These are phyloP conservation scores for Rhaphigaster nebulosa DNA, from an alignment of 2,888 invertebrate species.

Conservation along the genomic window DNA sequence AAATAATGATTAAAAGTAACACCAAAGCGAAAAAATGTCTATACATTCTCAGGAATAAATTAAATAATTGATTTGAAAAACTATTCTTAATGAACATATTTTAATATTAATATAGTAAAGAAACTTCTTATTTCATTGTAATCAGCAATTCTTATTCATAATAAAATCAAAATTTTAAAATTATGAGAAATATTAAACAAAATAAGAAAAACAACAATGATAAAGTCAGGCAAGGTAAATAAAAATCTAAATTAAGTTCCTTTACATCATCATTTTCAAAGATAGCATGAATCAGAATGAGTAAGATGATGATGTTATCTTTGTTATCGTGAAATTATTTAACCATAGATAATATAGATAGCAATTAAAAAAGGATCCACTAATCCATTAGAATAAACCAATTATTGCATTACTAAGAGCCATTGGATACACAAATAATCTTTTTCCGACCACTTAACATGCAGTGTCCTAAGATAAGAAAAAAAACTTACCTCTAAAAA, in stretches of 20 bases:
- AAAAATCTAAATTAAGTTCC: not conserved
- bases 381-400: not conserved
- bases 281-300: not conserved
- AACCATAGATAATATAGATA: not conserved
- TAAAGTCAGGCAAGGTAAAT: not conserved
- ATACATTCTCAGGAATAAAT: too few relatives aligned
- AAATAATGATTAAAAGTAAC: too few relatives aligned
- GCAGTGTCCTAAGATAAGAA: not conserved
- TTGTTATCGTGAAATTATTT: not conserved
- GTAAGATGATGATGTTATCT: not conserved
- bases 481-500: slow-evolving; percentile 79
- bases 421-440: not conserved
- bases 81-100: not conserved
- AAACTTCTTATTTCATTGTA: not conserved
- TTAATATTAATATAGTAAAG: too few relatives aligned
- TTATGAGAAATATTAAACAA: not conserved
- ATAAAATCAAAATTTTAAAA: not conserved
- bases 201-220: not conserved
- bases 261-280: not conserved
- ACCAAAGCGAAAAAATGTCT: too few relatives aligned
- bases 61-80: too few relatives aligned
- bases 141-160: not conserved
- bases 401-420: not conserved
- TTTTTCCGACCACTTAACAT: not conserved
- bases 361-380: not conserved